Evolutionary conservation across 2,888 invertebrate genomes (phyloP).

Genomic region (Trileptium ribeirensis): DNA sequence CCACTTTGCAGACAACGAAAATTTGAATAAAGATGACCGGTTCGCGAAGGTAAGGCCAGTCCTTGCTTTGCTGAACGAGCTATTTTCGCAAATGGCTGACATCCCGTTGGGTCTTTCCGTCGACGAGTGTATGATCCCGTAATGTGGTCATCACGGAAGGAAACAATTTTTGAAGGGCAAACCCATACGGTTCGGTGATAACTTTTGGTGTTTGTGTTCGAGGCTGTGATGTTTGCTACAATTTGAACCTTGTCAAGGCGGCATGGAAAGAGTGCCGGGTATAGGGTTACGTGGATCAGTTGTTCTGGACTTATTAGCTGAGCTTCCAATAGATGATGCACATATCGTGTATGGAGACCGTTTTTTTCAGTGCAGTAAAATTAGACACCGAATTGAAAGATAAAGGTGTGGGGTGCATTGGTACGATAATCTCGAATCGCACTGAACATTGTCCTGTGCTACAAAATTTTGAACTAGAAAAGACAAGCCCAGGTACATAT

Average conservation of each 20-base stretch:
- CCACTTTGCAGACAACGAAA: conserved; percentile 31
- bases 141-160: conserved; percentile 47
- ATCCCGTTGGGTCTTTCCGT: conserved; percentile 35
- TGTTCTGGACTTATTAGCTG: conserved; percentile 33
- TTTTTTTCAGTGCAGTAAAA: conserved; percentile 42
- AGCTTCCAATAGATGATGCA: conserved; percentile 29
- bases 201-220: conserved; percentile 46
- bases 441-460: neutral
- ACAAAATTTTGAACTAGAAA: neutral
- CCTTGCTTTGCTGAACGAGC: conserved; percentile 35
- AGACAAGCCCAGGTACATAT: neutral
- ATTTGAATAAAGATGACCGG: conserved; percentile 39
- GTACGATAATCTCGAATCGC: conserved; percentile 31
- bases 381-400: conserved; percentile 35
- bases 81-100: conserved; percentile 34
- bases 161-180: conserved; percentile 48
- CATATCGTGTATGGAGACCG: conserved; percentile 42
- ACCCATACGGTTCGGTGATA: conserved; percentile 46
- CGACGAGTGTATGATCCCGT: conserved; percentile 47
- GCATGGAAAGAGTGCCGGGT: conserved; percentile 32
- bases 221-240: conserved; percentile 44
- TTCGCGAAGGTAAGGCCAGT: conserved; percentile 41
- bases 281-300: conserved; percentile 34
- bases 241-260: conserved; percentile 46
- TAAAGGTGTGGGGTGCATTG: conserved; percentile 36